Evolutionary conservation across 2,888 invertebrate genomes (phyloP), one percentile per base, ranked within the genome.

Genomic region (Drosophila demipolita): DNA sequence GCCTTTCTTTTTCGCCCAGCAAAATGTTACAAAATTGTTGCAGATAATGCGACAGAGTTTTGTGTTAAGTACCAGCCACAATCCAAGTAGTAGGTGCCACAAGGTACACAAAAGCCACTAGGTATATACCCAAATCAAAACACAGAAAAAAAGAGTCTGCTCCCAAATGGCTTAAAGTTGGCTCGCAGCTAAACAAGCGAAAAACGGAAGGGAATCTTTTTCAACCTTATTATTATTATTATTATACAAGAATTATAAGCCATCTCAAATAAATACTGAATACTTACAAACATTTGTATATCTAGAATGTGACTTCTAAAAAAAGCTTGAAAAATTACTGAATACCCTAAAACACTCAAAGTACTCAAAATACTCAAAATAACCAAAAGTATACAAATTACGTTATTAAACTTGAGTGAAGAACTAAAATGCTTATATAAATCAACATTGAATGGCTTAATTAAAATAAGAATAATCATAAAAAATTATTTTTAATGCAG

Each of bases 81-180:
- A 65, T 49, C 33, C 53, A 48, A 50, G 62, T 52, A 40, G 57
- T 59, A 50, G 69, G 53, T 38, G 61, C 40, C 38, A 59, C 61
- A 45, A 48, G 53, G 26, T 38, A 53, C 3, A 26, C 55, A 40
- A 33, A 67, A 54, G 17, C 15, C 15, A 45, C 4, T 4, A 11
- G 26, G 36, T 54, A n/a, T 42, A 17, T 45, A 79, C 63, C 66
- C 58, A 52, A 73, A 64, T 73, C 78, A 73, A 58, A 58, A 42
- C n/a, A 17, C 11, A 33, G 11, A 12, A n/a, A 23, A 26, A 5
- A 17, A 9, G 7, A 9, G 7, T n/a, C 6, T 23, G 38, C 15
- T 38, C 8, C 4, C n/a, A 8, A 29, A 17, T 36, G 23, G 11
- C n/a, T 42, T 15, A 23, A 20, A 26, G 20, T 52, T 42, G 29